Base-by-base conservation (phyloP, 1,140 invertebrate genomes). In the Ostrea denselamellosa region DNA sequence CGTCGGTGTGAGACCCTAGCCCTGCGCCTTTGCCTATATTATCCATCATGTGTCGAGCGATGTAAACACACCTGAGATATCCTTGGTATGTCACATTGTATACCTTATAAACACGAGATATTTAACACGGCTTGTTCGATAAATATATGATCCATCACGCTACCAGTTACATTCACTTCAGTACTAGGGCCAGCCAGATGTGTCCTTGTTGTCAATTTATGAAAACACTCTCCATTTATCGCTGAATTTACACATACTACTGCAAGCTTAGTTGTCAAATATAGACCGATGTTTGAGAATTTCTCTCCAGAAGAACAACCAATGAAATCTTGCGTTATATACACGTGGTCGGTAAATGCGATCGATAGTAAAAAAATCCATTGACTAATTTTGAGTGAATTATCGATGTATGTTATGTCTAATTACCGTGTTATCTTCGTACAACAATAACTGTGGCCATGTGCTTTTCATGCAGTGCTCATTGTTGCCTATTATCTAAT, bases 1-100 rank as follows among this genome's bases (percentile, higher is more conserved):
- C 93, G 82, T 94, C 93, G 10, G 88, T 86, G 51, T 53, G 86
- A 0, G 88, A 88, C 1, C 90, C 90, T 17, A 89, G 25, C 17
- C 56, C 81, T 88, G 28, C 53, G 28, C 52, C 28, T 86, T 86
- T 77, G 8, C 28, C 28, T 17, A 71, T 52, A 71, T 71, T 77
- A 68, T 83, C 81, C 81, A 83, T 83, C 44, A 52, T 83, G 34
- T 17, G 19, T 34, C 28, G 81, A 52, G 81, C 19, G 81, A 52
- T 53, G 81, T 83, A 83, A 83, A 83, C 81, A 81, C 71, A 53
- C 81, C 81, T 83, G 34, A 51, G 81, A 53, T 51, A 83, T 83
- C 81, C 52, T 17, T 52, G 52, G 81, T 51, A 83, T 83, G 81
- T 83, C 81, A 53, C 81, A 52, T 83, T 83, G 44, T 83, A 19